phyloP scores from a whole-genome alignment of 1,140 invertebrate species.

The Neodiprion fabricii region DNA sequence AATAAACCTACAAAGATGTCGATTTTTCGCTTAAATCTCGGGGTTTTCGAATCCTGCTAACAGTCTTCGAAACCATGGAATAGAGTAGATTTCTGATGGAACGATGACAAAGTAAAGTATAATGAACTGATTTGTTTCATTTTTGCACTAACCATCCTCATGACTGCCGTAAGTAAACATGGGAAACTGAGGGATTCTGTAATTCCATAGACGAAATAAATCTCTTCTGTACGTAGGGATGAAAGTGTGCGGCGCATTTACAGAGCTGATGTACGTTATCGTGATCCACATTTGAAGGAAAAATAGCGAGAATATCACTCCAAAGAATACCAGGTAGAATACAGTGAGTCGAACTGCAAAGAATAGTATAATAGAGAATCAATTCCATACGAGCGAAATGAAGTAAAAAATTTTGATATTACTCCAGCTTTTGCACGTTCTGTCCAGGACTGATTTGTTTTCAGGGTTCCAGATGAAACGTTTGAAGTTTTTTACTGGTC shows the following conservation, averaged over 20 bases:
- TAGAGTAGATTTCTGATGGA: too few species aligned
- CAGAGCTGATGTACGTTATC: constrained; percentile 31
- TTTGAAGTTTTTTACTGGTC: constrained; percentile 38
- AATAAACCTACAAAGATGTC: too few species aligned
- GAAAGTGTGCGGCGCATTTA: constrained; percentile 37
- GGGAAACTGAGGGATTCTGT: too few species aligned
- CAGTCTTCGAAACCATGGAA: too few species aligned
- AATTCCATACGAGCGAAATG: constrained; percentile 14
- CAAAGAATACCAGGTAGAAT: constrained; percentile 88
- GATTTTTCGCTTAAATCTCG: too few species aligned
- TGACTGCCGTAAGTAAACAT: too few species aligned
- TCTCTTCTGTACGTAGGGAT: neutral
- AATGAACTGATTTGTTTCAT: too few species aligned
- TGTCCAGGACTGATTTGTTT: constrained; percentile 70
- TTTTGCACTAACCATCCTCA: too few species aligned
- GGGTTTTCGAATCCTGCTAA: too few species aligned
- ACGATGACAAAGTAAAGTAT: too few species aligned
- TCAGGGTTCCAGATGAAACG: constrained; percentile 70
- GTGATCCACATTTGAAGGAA: constrained; percentile 55
- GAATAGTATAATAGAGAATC: constrained; percentile 27
- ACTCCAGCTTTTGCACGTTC: constrained; percentile 79
- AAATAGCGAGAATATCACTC: constrained; percentile 77
- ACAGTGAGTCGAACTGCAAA: constrained; percentile 73
- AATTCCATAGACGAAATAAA: too few species aligned
- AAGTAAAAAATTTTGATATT: constrained; percentile 48